Evolutionary conservation across 2,113 vertebrate genomes (phyloP).

Genomic region (Pomatostomus ruficeps): DNA sequence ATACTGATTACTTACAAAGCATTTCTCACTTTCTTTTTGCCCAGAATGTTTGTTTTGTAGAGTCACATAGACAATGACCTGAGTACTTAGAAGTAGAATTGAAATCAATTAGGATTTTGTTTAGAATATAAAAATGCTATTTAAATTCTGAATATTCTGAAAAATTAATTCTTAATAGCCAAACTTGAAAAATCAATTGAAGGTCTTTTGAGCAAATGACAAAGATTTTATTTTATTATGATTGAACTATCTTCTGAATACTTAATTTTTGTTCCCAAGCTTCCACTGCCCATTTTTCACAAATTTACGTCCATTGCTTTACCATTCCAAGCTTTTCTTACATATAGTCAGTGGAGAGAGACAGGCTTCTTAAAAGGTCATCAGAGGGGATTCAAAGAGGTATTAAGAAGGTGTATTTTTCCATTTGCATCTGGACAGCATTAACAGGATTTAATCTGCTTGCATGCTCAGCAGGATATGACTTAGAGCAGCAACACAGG

Average conservation of each 20-base stretch:
- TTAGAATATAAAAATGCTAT: not conserved
- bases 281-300: not conserved
- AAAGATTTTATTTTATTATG: not conserved
- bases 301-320: not conserved
- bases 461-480: not conserved
- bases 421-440: not conserved
- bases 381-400: not conserved
- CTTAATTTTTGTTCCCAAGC: not conserved
- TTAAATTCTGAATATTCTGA: not conserved
- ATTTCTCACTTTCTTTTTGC: not conserved
- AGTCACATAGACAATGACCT: not conserved
- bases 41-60: not conserved
- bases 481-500: not conserved
- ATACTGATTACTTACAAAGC: not conserved
- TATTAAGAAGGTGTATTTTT: not conserved
- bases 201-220: not conserved
- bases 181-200: not conserved
- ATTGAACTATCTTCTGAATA: not conserved
- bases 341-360: not conserved
- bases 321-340: not conserved
- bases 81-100: not conserved
- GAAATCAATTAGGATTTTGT: not conserved
- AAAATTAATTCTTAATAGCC: not conserved
- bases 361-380: not conserved
- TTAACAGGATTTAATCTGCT: not conserved